Conservation (phyloP, 1,140 invertebrate species). For the Planococcus citri region DNA sequence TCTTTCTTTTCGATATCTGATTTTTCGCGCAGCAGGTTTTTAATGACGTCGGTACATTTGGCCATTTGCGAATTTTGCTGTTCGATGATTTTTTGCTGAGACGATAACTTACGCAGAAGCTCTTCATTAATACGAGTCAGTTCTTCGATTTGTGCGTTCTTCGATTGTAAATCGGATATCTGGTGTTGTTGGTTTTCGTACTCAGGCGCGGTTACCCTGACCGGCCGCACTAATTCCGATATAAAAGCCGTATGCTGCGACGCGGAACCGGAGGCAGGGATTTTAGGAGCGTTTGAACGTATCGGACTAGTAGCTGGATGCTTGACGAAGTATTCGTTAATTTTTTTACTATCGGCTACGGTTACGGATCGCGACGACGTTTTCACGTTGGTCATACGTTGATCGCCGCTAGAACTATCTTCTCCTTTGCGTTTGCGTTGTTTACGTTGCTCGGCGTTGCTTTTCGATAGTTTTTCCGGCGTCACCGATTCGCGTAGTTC, state of each 20-base stretch:
- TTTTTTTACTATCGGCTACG: neutral
- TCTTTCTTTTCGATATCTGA: slow-evolving; percentile 11
- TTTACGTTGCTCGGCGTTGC: neutral
- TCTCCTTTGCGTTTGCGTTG: slow-evolving; percentile 13
- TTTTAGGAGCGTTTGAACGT: neutral
- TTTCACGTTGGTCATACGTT: neutral
- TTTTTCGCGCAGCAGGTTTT: slow-evolving; percentile 3
- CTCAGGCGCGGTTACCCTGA: neutral
- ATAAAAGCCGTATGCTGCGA: neutral
- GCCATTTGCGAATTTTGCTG: slow-evolving; percentile 11
- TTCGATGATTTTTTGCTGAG: slow-evolving; percentile 10
- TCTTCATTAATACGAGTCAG: neutral
- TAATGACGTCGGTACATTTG: slow-evolving; percentile 11
- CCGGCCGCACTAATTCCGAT: neutral
- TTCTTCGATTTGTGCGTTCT: neutral
- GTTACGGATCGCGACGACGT: neutral
- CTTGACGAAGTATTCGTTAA: neutral
- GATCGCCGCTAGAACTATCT: slow-evolving; percentile 14
- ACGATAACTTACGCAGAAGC: neutral
- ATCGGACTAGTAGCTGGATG: slow-evolving; percentile 8
- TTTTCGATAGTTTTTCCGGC: neutral
- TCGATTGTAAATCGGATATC: neutral
- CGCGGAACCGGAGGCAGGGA: neutral
- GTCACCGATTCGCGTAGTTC: slow-evolving; percentile 9
- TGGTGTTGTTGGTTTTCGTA: slow-evolving; percentile 7